Base-by-base conservation (phyloP, 2,797 vertebrate species). In the Takifugu ocellatus region DNA sequence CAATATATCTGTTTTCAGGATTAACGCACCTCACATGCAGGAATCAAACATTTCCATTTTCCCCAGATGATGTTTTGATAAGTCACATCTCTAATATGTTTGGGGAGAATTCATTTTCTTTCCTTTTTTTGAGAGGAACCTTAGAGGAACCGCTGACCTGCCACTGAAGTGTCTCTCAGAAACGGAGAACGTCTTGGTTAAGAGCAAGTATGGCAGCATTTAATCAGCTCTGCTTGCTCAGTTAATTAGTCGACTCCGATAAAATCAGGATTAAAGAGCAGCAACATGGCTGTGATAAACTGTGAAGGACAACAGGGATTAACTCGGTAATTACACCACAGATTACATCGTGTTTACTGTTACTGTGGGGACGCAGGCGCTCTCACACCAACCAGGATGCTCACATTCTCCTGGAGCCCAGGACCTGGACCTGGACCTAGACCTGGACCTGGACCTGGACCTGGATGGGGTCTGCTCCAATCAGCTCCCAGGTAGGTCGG, bases 11-110 rank as follows among this genome's bases (percentile, higher is more conserved):
- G 48, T 85, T 84, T 84, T 76, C 67, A 44, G 62, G 65, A 86
- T 83, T 81, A 83, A 83, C 74, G 84, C 80, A 77, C 46, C 43
- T 48, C 17, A 36, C 16, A 39, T 21, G 61, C 10, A 73, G 54
- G 70, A 63, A 47, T 52, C 59, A 68, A 56, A 65, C 63, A 68
- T 78, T 72, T 79, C 66, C 74, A 75, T 85, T 80, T 77, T 75
- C 51, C 66, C 75, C 71, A 70, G 74, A 61, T 81, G 67, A 64
- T 0, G 49, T 76, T 84, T 77, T 61, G 66, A 74, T 76, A 61
- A 84, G 88, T 89, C 88, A 85, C 72, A 87, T 70, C 74, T 83
- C 75, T 84, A 86, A 90, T 86, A 75, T 75, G 77, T 76, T 89
- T 83, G 2, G 74, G 66, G 75, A 68, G 39, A 74, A 61, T 82